phyloP scores from a whole-genome alignment of 2,113 vertebrate genomes.

The Lagopus leucura region DNA sequence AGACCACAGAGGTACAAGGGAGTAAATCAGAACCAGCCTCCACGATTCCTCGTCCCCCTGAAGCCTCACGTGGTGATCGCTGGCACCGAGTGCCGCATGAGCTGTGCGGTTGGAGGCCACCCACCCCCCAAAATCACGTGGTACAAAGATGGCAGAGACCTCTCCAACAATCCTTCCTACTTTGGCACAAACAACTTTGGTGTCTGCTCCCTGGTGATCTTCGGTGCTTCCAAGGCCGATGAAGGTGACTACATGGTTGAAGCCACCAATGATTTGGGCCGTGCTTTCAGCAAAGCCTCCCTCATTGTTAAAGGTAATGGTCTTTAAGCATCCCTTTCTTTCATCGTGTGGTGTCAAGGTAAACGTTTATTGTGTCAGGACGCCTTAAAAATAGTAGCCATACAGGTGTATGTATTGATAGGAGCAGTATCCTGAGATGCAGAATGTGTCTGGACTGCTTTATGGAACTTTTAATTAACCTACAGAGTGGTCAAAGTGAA shows the following conservation, averaged over 20 bases:
- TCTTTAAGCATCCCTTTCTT: neutral
- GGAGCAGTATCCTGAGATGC: neutral
- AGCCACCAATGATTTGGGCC: conserved; percentile 82
- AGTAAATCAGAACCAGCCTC: conserved; percentile 76
- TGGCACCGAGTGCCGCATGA: conserved; percentile 88
- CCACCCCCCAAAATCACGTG: conserved; percentile 85
- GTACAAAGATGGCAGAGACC: conserved; percentile 82
- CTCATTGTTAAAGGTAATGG: conserved; percentile 83
- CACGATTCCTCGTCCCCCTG: conserved; percentile 80
- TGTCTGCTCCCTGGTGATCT: conserved; percentile 88
- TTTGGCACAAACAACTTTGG: conserved; percentile 84
- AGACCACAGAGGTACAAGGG: conserved; percentile 63
- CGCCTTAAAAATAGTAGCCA: neutral
- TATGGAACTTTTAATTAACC: neutral
- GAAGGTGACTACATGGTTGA: conserved; percentile 80
- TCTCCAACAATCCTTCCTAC: conserved; percentile 77
- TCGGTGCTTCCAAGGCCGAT: conserved; percentile 77
- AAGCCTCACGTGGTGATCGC: conserved; percentile 82
- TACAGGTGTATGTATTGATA: neutral
- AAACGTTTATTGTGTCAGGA: neutral
- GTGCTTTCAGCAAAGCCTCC: conserved; percentile 77
- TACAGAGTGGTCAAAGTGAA: neutral
- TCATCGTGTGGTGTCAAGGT: too few species aligned
- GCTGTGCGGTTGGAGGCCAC: conserved; percentile 85
- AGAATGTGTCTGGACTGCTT: neutral